Evolutionary conservation across 2,888 invertebrate genomes (phyloP).

Genomic region (Entomobrya multifasciata): DNA sequence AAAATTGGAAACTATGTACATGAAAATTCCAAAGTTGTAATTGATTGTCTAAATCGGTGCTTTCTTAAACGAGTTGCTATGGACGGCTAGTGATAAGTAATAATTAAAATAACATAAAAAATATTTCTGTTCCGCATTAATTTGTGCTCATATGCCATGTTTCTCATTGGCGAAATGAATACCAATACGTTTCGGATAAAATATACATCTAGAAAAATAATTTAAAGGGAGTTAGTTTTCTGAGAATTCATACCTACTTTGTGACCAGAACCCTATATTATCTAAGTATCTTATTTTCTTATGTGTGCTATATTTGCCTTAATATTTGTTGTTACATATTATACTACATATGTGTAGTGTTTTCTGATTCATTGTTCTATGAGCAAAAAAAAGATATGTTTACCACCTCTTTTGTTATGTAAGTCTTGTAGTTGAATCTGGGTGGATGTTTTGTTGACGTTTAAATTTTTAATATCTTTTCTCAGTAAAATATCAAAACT

Average conservation of each 20-base stretch:
- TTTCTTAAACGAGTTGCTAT: slow-evolving; percentile 27
- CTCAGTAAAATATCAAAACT: neutral
- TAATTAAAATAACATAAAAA: neutral
- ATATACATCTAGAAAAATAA: no score
- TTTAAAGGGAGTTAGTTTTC: no score
- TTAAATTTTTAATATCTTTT: neutral
- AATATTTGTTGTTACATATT: no score
- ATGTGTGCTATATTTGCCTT: no score
- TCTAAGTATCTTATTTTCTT: no score
- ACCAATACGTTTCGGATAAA: no score
- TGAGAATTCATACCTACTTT: no score
- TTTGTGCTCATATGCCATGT: neutral
- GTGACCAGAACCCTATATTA: no score
- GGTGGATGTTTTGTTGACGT: slow-evolving; percentile 7
- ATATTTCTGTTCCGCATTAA: neutral
- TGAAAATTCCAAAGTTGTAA: neutral
- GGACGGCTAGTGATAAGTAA: slow-evolving; percentile 4
- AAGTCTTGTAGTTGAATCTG: neutral
- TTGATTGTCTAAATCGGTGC: slow-evolving; percentile 28
- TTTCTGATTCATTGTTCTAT: no score
- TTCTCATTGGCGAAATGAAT: no score
- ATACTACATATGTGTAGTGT: no score
- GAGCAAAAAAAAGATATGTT: no score
- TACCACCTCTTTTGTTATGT: neutral
- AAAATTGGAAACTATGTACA: slow-evolving; percentile 1